Evolutionary conservation across 92 coral and sea anemone genomes (phyloP), one percentile per base, ranked within the genome.

Genomic region (Phenganax marumi): DNA sequence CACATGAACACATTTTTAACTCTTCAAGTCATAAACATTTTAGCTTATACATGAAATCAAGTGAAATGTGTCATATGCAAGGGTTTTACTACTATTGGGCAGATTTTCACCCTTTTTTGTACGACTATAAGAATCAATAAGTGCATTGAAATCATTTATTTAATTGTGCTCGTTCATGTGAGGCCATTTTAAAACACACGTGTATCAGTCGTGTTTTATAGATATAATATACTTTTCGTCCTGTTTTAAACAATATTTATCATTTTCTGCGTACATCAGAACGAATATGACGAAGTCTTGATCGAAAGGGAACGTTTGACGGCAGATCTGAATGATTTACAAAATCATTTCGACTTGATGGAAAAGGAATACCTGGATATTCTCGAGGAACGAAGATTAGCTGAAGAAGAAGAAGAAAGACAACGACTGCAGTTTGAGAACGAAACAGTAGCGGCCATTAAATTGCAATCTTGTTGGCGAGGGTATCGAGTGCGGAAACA

Each of bases 401-500:
- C 87, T 4, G 90, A 58, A 48, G 98, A 92, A 72, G 97, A 88
- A 6, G 92, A 86, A 14, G 92, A 81, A 62, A 65, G 84, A 47
- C 77, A 81, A 63, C 79, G 63, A 51, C 85, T 86, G 64, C 92
- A 90, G 63, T 77, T 90, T 10, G 83, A 70, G 47, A 46, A 46
- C 16, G 51, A 77, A n/a, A 88, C 73, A 33, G 50, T 70, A 6
- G 98, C 97, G 0, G 90, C 88, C 17, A 72, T 87, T 10, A 52
- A 39, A 16, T 90, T 95, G 26, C 97, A 92, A 82, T 90, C 92
- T 2, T 69, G 86, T 58, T 95, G 98, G 98, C 86, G 91, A 83
- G 92, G 92, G 0, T 88, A 81, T 77, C 87, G 84, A 39, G 87
- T 84, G 3, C 73, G 91, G 54, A 89, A 82, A 77, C 73, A 53